Evolutionary conservation across 2,888 invertebrate genomes (phyloP).

Genomic region (Tethea ocularis): DNA sequence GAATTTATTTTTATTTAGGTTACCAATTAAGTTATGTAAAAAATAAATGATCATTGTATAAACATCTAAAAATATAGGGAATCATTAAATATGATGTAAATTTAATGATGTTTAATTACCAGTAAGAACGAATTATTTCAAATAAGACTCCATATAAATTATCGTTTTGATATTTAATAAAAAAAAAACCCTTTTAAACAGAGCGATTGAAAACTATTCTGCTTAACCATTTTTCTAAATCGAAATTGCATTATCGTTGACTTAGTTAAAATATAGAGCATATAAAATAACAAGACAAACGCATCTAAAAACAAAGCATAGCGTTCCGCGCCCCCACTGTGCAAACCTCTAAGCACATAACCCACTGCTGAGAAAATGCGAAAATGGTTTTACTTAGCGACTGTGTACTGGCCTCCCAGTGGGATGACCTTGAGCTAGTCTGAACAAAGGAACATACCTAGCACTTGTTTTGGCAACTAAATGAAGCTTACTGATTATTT

Average conservation of each 20-base stretch:
- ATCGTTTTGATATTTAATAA: too few relatives aligned
- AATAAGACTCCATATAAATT: too few relatives aligned
- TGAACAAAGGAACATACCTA: slow-evolving; percentile 12
- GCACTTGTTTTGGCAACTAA: not conserved
- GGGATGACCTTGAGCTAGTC: slow-evolving; percentile 37
- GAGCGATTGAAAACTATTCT: slow-evolving; percentile 16
- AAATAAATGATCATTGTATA: too few relatives aligned
- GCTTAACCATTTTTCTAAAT: slow-evolving; percentile 20
- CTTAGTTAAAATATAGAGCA: slow-evolving; percentile 34
- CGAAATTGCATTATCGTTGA: slow-evolving; percentile 2
- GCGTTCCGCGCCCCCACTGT: slow-evolving; percentile 31
- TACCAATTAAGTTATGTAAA: too few relatives aligned
- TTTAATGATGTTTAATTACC: too few relatives aligned
- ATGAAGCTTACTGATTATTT: too few relatives aligned
- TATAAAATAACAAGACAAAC: slow-evolving; percentile 35
- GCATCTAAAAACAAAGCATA: slow-evolving; percentile 38
- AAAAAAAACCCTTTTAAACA: too few relatives aligned
- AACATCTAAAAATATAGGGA: too few relatives aligned
- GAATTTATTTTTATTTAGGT: too few relatives aligned
- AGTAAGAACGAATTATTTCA: too few relatives aligned
- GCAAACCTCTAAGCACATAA: slow-evolving; percentile 30
- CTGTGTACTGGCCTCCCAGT: slow-evolving; percentile 29
- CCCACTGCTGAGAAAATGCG: slow-evolving; percentile 54
- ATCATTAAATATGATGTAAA: too few relatives aligned
- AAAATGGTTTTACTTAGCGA: slow-evolving; percentile 49